Base-by-base conservation (phyloP, 2,113 vertebrate genomes). In the Paedocypris sp. region DNA sequence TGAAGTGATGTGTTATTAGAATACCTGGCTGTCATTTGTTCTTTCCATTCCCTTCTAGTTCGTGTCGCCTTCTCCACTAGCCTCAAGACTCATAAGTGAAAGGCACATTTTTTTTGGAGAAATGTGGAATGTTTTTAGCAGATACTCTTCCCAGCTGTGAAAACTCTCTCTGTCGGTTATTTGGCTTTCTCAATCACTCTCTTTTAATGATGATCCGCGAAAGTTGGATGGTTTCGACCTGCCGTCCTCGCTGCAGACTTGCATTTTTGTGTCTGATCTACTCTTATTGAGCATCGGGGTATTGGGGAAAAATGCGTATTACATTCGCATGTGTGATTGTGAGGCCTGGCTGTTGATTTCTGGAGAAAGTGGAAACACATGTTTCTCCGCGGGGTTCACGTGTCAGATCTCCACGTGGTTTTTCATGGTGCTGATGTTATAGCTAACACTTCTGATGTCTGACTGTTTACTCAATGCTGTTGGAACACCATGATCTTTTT, bases 141-240 rank as follows among this genome's bases (percentile, higher is more conserved):
- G 56, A 67, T 67, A 71, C 71, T 73, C 69, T 33, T 38, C 38
- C 73, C 77, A 82, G 75, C 80, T 83, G 79, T 79, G 76, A 80
- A 76, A 78, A 84, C 73, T 77, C 33, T 11, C 2, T 6, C 48
- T n/a, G 18, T 26, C 38, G 15, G 22, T 41, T 41, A 52, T 35
- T 52, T 52, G 48, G 23, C 51, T 53, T 56, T 67, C 51, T 75
- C 62, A 67, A 48, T 60, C 25, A 46, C 35, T 58, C 63, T 61
- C 46, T 73, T 56, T 58, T 74, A 48, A 59, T 72, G 3, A 63
- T 80, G 71, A 80, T 78, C 79, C 56, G 58, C 62, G 63, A 74
- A 53, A 56, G 12, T 60, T 45, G 54, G 46, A 62, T 60, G 58
- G 66, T 70, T 62, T 31, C 56, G 68, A 68, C 51, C 68, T 67